These are phyloP conservation scores for Cynoglossus semilaevis DNA, from an alignment of 2,113 vertebrate species.

Conservation along the genomic window DNA sequence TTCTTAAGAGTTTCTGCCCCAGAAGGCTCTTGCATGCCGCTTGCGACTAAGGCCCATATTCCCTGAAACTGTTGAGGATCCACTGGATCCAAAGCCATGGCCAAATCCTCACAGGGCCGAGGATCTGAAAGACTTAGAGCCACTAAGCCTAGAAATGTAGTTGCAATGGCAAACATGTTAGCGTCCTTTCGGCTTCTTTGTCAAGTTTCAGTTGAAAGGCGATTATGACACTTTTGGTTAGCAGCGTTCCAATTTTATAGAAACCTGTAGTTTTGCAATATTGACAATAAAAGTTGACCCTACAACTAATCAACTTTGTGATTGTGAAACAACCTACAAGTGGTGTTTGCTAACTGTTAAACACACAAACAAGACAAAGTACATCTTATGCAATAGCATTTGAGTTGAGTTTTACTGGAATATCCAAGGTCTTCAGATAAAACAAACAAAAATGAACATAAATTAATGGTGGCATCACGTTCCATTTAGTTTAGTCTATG, in stretches of 20 bases:
- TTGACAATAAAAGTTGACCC: neutral
- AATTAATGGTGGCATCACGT: too few relatives aligned
- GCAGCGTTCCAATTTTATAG: slow-evolving; percentile 12
- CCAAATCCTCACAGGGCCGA: slow-evolving; percentile 31
- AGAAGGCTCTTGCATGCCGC: slow-evolving; percentile 9
- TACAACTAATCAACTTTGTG: too few relatives aligned
- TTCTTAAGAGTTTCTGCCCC: neutral
- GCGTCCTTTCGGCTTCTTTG: neutral
- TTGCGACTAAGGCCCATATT: slow-evolving; percentile 40
- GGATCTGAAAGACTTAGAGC: slow-evolving; percentile 34
- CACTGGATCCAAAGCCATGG: slow-evolving; percentile 22
- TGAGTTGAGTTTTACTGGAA: too few relatives aligned
- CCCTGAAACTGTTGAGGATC: slow-evolving; percentile 24
- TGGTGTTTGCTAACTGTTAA: too few relatives aligned
- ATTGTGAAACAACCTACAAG: too few relatives aligned
- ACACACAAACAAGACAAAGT: too few relatives aligned
- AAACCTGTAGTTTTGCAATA: slow-evolving; percentile 23
- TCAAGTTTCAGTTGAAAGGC: neutral
- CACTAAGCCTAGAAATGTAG: slow-evolving; percentile 7
- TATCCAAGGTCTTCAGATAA: too few relatives aligned
- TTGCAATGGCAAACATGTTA: slow-evolving; percentile 3
- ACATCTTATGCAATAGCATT: too few relatives aligned
- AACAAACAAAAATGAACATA: too few relatives aligned
- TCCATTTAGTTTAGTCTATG: too few relatives aligned
- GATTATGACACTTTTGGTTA: too few relatives aligned